These are phyloP conservation scores for Callaeas wilsoni DNA, from an alignment of 2,113 vertebrate species.

Conservation along the genomic window DNA sequence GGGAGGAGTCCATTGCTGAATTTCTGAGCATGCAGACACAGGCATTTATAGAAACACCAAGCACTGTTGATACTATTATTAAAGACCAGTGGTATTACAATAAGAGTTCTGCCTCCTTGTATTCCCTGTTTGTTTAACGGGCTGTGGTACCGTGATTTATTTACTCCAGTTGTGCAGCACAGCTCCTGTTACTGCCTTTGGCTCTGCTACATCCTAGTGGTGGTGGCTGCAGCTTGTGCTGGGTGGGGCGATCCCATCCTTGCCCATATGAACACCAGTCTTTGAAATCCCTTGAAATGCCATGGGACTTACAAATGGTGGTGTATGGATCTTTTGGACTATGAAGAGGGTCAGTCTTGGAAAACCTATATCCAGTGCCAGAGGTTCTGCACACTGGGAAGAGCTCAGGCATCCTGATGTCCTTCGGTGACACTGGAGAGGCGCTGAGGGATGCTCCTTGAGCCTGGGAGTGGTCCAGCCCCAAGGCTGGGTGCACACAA, in stretches of 20 bases:
- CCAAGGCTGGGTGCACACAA: neutral
- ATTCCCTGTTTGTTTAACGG: neutral
- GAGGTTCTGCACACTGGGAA: neutral
- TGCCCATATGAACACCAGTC: neutral
- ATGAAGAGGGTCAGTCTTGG: neutral
- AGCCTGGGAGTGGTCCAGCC: neutral
- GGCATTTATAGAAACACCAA: neutral
- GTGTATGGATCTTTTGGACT: neutral
- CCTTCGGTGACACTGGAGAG: neutral
- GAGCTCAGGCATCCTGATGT: neutral
- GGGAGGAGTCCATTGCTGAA: neutral
- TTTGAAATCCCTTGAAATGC: neutral
- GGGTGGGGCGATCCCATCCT: neutral
- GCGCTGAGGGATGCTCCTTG: neutral
- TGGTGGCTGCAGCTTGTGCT: neutral
- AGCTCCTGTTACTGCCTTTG: neutral
- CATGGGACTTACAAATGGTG: neutral
- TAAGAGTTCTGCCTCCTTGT: neutral
- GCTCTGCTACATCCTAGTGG: neutral
- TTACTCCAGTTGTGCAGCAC: neutral
- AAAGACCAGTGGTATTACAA: neutral
- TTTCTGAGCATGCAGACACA: neutral
- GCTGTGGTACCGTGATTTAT: neutral
- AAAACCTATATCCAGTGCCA: neutral
- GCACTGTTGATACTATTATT: neutral